Evolutionary conservation across 2,888 invertebrate species (phyloP), one percentile per base, ranked within the genome.

Genomic region (Rosalia funebris): DNA sequence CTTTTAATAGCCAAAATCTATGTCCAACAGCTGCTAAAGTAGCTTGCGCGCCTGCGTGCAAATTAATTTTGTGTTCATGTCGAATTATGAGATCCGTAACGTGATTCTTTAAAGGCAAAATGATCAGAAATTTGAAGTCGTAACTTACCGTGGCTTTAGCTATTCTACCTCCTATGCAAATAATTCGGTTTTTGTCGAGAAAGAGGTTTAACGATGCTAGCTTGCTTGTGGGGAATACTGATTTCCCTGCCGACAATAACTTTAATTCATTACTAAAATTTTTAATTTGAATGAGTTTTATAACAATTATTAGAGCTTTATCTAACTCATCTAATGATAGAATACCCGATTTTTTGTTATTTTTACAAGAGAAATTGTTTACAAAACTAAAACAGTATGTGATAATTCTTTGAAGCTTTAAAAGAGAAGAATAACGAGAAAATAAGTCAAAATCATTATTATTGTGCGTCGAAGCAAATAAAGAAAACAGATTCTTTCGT

Each of bases 111-210:
- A 16, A n/a, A 1, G 53, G 53, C 14, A 62, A 37, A n/a, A 63
- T 32, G 0, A 59, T 44, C 1, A 55, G 62, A 17, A 48, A 34
- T 39, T 62, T 62, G 1, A 16, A 10, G 25, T 25, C 42, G 19
- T 45, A 59, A 14, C 1, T 5, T 34, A 62, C 17, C 47, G 20
- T 44, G 2, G 55, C 14, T 11, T 59, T 55, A 12, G 31, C 12
- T 14, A 59, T 11, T 32, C 62, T 14, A n/a, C 62, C 62, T 2
- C 62, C 62, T 32, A 58, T 58, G 1, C 62, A 37, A 31, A 61
- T 0, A 12, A 57, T 16, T 5, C 25, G 14, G 14, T 55, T 5
- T 0, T 41, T 25, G 25, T 60, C 60, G 1, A 60, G n/a, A 41
- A 60, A 60, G 2, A 52, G 61, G n/a, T 61, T 46, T 9, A 62